Percentiles rank a stretch among this genome's conserved stretches.
Evolutionary conservation across 1,140 invertebrate species (phyloP).

Genomic region (Panulirus ornatus): DNA sequence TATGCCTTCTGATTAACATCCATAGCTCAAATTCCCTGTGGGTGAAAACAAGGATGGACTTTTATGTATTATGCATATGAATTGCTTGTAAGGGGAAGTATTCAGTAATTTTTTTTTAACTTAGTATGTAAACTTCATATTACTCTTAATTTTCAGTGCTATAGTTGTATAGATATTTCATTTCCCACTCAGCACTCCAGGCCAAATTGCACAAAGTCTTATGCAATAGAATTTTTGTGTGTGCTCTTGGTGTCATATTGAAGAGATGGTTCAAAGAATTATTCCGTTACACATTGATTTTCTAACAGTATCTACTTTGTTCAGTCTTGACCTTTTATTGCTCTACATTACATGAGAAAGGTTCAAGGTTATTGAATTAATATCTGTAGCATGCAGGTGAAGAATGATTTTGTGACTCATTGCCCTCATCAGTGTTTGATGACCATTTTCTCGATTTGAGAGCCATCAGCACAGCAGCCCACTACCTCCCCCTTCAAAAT

Average conservation of each 20-base stretch:
- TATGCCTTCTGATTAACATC: no score
- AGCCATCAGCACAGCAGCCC: constrained; percentile 48
- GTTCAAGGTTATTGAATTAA: background rate
- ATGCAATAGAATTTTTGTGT: constrained; percentile 63
- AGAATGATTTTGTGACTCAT: background rate
- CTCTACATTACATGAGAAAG: background rate
- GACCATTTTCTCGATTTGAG: constrained; percentile 33
- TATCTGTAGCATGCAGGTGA: background rate
- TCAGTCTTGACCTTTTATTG: background rate
- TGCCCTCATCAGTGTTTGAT: background rate
- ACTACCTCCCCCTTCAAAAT: constrained; percentile 51
- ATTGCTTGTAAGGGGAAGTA: no score
- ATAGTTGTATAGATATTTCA: background rate
- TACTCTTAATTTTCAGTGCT: no score
- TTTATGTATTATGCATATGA: background rate
- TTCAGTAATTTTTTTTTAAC: no score
- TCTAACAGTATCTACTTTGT: no score
- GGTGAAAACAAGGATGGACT: background rate
- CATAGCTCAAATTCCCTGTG: no score
- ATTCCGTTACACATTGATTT: no score
- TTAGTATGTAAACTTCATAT: no score
- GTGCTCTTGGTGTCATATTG: constrained; percentile 57
- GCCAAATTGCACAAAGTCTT: constrained; percentile 25
- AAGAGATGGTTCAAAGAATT: constrained; percentile 15
- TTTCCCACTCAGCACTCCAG: constrained; percentile 16